Percentiles rank a stretch among this genome's conserved stretches.
phyloP scores from a whole-genome alignment of 2,113 vertebrate genomes.

The Cyanistes caeruleus region DNA sequence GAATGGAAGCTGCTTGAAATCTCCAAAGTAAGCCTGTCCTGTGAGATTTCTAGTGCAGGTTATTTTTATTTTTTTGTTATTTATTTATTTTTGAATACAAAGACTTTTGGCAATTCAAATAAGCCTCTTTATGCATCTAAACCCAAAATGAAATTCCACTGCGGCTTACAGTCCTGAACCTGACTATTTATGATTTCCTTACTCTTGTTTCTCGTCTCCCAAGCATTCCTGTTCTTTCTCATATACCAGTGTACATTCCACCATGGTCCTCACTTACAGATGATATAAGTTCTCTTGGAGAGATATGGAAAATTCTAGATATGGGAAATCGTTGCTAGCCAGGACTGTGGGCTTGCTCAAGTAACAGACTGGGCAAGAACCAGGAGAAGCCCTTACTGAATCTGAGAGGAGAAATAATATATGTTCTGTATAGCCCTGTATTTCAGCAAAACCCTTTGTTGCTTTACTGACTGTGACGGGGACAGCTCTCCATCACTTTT shows the following conservation, averaged over 20 bases:
- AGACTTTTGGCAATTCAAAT: not conserved
- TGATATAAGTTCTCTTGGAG: not conserved
- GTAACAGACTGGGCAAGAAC: not conserved
- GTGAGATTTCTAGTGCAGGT: not conserved
- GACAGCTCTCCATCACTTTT: slow-evolving; percentile 7
- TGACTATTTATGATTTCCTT: not conserved
- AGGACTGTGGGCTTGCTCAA: not conserved
- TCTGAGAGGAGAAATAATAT: not conserved
- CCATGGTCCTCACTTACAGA: not conserved
- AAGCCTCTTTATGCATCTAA: slow-evolving; percentile 22
- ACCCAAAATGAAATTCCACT: not conserved
- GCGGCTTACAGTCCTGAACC: not conserved
- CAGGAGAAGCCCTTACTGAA: not conserved
- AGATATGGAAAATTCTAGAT: not conserved
- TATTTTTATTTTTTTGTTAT: not conserved
- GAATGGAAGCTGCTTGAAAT: not conserved
- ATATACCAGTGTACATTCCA: not conserved
- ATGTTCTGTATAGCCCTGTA: not conserved
- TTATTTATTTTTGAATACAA: slow-evolving; percentile 21
- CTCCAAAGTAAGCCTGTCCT: not conserved
- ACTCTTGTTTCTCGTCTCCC: not conserved
- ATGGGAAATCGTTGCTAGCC: not conserved
- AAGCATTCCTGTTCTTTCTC: not conserved
- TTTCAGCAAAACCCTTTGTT: not conserved
- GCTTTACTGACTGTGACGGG: not conserved